Evolutionary conservation across 2,113 vertebrate genomes (phyloP), one percentile per base, ranked within the genome.

Genomic region (Trematomus loennbergii): DNA sequence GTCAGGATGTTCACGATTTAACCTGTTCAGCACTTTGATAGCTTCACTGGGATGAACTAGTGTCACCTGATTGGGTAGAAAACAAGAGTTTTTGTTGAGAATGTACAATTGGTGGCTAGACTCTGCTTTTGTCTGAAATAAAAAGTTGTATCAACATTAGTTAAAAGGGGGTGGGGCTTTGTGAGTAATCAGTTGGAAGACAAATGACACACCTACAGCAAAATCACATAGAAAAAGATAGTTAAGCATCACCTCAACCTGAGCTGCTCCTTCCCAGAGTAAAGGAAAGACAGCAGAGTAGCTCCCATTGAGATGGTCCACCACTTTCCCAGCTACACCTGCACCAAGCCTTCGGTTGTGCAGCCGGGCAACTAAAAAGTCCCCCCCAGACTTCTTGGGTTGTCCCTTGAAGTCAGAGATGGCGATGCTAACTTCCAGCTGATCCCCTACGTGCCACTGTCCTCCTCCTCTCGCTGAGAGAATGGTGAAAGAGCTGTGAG

Each of bases 41-140:
- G 95, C 97, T 91, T 98, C 97, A 5, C 96, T 97, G 0, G 97
- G 92, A 45, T 98, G 97, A 80, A 98, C 97, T 85, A 99, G 91
- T 0, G 86, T 95, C 61, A 91, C 83, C 89, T 91, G 71, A 40
- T 22, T 13, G 18, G 49, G 54, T 3, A 59, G 3, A 80, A 17
- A 69, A 66, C 36, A 40, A 40, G 25, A 36, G 25, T 54, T 29
- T n/a, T 29, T 29, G 25, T 29, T 29, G 25, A 29, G 3, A 29
- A 29, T 29, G 25, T 29, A 29, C 25, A 29, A 29, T 29, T 29
- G 25, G 4, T 16, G 25, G 25, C 15, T 9, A 16, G 5, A 16
- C n/a, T n/a, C 22, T 22, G 22, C 22, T 22, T 22, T 22, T 22
- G 22, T 22, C 22, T 22, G 22, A 22, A 22, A 22, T 22, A 22